Evolutionary conservation across 2,888 invertebrate genomes (phyloP), one percentile per base, ranked within the genome.

Genomic region (Drosophila eohydei): DNA sequence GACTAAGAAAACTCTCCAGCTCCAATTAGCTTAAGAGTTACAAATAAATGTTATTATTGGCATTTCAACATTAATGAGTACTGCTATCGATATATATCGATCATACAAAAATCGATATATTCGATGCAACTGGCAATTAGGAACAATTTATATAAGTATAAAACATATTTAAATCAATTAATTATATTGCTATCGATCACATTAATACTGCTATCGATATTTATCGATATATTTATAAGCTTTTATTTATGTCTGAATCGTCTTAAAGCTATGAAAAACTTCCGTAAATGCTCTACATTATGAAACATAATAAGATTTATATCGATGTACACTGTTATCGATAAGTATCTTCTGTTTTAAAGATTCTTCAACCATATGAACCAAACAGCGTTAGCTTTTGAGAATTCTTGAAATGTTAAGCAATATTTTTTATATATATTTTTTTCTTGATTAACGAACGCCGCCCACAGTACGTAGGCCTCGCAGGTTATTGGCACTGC

Each of bases 381-480:
- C 14, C 1, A 16, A 16, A 0, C 41, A 41, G 16, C 6, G 16
- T 6, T 9, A 9, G 9, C 9, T 16, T 44, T 3, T 12, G 14
- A 4, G 21, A 9, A 1, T 1, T 9, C 6, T 46, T 30, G 4
- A 2, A 51, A 40, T 40, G 6, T 43, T 4, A 0, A 16, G 9
- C 9, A 41, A 1, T 3, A 21, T 41, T 41, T 41, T 11, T 16
- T 4, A 2, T 12, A 26, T 2, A 6, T 26, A 44, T 21, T 3
- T 30, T 30, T 52, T 21, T 9, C 11, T 12, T 40, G 14, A n/a
- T 6, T 34, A 9, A 28, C 36, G 2, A 9, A 12, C 5, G 0
- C 8, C 21, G 62, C 12, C 59, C 74, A 74, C 59, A 50, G 73
- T 74, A 26, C 62, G 12, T 56, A 43, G 36, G 34, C 55, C 56